These are phyloP conservation scores for Zapus hudsonius DNA, from an alignment of 2,113 vertebrate genomes.

Conservation along the genomic window DNA sequence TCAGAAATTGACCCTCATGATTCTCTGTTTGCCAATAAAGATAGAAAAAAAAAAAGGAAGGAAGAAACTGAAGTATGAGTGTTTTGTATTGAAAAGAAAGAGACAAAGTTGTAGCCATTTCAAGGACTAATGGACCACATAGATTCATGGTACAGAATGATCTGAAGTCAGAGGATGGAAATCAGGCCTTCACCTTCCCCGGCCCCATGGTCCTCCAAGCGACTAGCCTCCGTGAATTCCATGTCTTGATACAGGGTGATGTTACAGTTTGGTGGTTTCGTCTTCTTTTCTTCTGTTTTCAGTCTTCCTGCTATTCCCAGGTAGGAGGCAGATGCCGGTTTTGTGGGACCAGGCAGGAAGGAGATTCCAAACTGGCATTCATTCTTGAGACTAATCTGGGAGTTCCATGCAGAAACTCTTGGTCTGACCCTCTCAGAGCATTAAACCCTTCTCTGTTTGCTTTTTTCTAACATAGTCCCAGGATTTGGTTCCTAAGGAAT, in stretches of 20 bases:
- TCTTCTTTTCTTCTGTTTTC: background rate
- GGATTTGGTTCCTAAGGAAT: slow-evolving; percentile 74
- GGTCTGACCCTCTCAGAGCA: background rate
- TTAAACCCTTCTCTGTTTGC: slow-evolving; percentile 57
- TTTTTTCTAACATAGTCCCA: slow-evolving; percentile 30
- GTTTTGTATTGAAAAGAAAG: background rate
- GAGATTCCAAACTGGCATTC: background rate
- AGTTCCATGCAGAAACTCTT: background rate
- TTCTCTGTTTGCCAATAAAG: background rate
- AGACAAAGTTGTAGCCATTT: background rate
- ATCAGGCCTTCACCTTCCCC: background rate
- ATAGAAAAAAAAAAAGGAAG: background rate
- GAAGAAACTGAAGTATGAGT: background rate
- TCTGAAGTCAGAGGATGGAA: slow-evolving; percentile 12
- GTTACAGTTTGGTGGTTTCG: background rate
- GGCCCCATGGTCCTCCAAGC: background rate
- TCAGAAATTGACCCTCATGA: background rate
- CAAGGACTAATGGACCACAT: background rate
- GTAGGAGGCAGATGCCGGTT: background rate
- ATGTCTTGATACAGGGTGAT: background rate
- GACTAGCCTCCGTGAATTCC: background rate
- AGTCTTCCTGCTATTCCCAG: background rate
- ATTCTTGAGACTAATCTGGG: background rate
- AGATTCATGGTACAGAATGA: background rate
- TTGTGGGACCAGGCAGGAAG: slow-evolving; percentile 4